Conservation (phyloP, 2,888 invertebrate species). For the Torymus texanus region DNA sequence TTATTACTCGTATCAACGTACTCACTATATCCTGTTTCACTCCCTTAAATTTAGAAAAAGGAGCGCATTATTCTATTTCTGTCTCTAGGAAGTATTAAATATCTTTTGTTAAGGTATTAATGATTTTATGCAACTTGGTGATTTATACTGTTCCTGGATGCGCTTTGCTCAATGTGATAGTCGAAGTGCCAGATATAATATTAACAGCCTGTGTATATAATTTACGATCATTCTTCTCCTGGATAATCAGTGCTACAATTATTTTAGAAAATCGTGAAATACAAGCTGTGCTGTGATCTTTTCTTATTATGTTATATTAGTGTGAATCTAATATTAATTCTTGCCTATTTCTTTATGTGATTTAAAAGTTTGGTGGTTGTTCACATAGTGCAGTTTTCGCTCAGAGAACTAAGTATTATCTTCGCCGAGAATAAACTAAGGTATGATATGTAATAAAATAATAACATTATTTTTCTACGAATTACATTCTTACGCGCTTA, state of each 20-base stretch:
- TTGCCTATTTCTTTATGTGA: constrained; percentile 24
- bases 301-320: constrained; percentile 41
- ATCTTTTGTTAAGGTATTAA: constrained; percentile 8
- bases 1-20: not conserved
- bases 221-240: constrained; percentile 22
- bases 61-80: constrained; percentile 7
- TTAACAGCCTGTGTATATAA: constrained; percentile 28
- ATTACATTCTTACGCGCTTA: too few species aligned
- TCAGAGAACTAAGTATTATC: not conserved
- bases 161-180: constrained; percentile 56
- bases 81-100: constrained; percentile 42
- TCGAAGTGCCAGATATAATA: constrained; percentile 55
- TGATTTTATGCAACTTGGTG: constrained; percentile 32
- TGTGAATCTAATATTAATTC: constrained; percentile 33
- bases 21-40: not conserved
- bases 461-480: too few species aligned
- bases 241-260: constrained; percentile 42
- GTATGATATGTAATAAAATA: not conserved
- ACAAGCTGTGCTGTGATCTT: constrained; percentile 55
- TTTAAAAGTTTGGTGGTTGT: constrained; percentile 28
- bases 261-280: constrained; percentile 43
- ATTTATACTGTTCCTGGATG: constrained; percentile 55
- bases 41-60: not conserved
- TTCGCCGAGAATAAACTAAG: not conserved
- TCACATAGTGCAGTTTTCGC: not conserved